Base-by-base conservation (phyloP, 1,140 invertebrate genomes). In the Psilanteris sp. region DNA sequence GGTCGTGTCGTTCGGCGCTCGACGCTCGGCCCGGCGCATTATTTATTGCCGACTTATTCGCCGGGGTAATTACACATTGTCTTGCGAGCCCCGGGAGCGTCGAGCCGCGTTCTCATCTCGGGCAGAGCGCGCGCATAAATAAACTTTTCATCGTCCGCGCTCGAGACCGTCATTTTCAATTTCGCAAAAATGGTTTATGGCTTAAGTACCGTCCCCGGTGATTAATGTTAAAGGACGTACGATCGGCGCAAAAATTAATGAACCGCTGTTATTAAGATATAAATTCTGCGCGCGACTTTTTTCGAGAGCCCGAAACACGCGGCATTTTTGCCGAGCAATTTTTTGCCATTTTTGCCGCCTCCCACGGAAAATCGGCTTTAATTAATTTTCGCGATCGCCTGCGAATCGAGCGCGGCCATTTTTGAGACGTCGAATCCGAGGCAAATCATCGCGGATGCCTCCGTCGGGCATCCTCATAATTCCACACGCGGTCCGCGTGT, bases 41-140 rank as follows among this genome's bases (percentile, higher is more conserved):
- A 77, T 77, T 77, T 67, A 67, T 71, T 59, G 37, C 67, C 39
- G 52, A 55, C 67, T 77, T 77, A 77, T 77, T 72, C 74, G 8
- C 48, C 48, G 43, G 0, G 67, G 44, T 77, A 77, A 77, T 77
- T 77, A 72, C 48, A 72, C 52, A 55, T 67, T 57, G 59, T 71
- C 62, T 64, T 43, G 26, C 48, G 39, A 57, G 62, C 39, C 43
- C 41, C 50, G 43, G 13, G 39, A 61, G 61, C 50, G 15, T 67
- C 24, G 3, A 41, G 16, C 50, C 1, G 18, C 36, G 32, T 36
- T 55, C 48, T 37, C 15, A n/a, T 11, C 44, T 15, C 26, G 29
- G 14, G 34, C 8, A 34, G 50, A 68, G 26, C 15, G 44, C 46
- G 44, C 61, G 48, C 61, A 74, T 74, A 74, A 74, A 74, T 74